These are phyloP conservation scores for Pristionchus maxplancki DNA, from an alignment of 2,888 invertebrate genomes.

Conservation along the genomic window DNA sequence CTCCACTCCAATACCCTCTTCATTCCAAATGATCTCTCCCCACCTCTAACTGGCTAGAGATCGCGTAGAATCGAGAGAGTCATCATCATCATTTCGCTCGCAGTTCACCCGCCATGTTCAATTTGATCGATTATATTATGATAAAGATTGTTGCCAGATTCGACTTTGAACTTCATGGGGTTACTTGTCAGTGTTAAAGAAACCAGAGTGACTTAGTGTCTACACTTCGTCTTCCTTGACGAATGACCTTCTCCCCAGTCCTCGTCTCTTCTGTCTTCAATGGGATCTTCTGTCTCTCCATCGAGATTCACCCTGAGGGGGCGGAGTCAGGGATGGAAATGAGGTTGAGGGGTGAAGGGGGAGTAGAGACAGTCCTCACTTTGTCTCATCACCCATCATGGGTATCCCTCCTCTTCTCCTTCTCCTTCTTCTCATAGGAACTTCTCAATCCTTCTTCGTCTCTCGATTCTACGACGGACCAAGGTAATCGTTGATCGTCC, in stretches of 20 bases:
- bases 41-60: not conserved
- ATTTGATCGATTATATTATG: not conserved
- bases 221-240: not conserved
- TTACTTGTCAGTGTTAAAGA: not conserved
- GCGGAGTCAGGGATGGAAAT: conserved; percentile 29
- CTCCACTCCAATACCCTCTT: not conserved
- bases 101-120: not conserved
- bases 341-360: not conserved
- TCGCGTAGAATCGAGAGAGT: not conserved
- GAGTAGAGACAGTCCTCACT: conserved; percentile 16
- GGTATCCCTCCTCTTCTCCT: not conserved
- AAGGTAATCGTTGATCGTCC: not conserved
- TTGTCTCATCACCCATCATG: not conserved
- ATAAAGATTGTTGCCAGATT: conserved; percentile 7
- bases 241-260: not conserved
- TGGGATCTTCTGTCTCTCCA: conserved; percentile 5
- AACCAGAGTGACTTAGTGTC: no score
- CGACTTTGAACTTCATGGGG: not conserved
- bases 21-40: not conserved
- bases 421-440: not conserved
- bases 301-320: not conserved
- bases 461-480: not conserved
- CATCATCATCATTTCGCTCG: not conserved
- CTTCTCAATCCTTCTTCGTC: not conserved
- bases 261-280: not conserved